Evolutionary conservation across 2,113 vertebrate species (phyloP), one percentile per base, ranked within the genome.

Genomic region (Petrocephalus zakoni): DNA sequence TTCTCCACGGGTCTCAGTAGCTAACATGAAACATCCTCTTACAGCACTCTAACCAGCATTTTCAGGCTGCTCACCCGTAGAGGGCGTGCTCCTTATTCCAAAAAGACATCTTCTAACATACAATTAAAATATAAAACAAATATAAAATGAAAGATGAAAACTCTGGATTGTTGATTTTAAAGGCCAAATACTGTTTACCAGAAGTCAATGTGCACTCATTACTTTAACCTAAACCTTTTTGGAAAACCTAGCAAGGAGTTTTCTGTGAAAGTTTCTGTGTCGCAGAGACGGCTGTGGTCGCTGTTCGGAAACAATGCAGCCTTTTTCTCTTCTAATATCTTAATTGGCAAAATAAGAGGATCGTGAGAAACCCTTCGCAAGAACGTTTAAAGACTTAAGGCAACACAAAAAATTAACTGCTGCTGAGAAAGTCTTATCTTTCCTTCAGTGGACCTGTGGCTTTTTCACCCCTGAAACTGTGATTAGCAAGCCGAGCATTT

Each of bases 381-480:
- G 34, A 87, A 58, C 1, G 85, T 56, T 37, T 29, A 85, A 53
- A 85, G 51, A 85, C 84, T 85, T 34, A 56, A 61, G 37, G 86
- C 55, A 46, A 87, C 9, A 17, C 56, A 42, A n/a, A 22, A 29
- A 37, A 47, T 6, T 4, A 58, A 22, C 13, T 17, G 51, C 52
- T 52, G 37, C 47, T 49, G 42, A 11, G n/a, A 55, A 46, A 11
- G 34, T 13, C 78, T 56, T 9, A 58, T 47, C 53, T 83, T 55
- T 8, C 11, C 86, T 46, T 15, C 37, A 47, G 86, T 22, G 86
- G 13, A 11, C 86, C 11, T 1, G 15, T 87, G 86, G 55, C 86
- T 87, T 72, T 25, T 87, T 87, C 86, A 68, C 58, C 86, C 86
- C 42, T 49, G 42, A 46, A 85, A 88, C 21, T 58, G 22, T 51